Evolutionary conservation across 2,113 vertebrate genomes (phyloP).

Genomic region (Trachemys scripta): DNA sequence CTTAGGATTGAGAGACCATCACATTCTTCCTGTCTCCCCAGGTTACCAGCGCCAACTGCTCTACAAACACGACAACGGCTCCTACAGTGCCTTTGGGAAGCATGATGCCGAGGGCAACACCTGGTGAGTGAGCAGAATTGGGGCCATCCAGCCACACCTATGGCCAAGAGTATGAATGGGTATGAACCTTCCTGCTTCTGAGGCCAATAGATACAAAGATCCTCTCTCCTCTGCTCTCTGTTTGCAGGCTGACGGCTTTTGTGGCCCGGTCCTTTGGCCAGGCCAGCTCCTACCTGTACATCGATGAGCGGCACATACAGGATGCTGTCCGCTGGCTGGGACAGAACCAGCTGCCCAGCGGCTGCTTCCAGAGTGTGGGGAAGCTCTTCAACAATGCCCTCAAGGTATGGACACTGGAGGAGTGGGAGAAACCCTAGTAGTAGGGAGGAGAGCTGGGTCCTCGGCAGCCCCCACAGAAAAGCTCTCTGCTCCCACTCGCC

Average conservation of each 20-base stretch:
- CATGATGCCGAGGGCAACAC: conserved; percentile 78
- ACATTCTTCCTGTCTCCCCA: conserved; percentile 29
- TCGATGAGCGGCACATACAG: conserved; percentile 64
- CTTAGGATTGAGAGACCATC: neutral
- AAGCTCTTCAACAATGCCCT: conserved; percentile 84
- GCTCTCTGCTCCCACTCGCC: neutral
- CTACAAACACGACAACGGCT: conserved; percentile 79
- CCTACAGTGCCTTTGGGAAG: conserved; percentile 86
- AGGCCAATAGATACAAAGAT: neutral
- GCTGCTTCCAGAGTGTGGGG: conserved; percentile 83
- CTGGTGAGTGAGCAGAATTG: conserved; percentile 77
- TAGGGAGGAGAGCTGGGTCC: neutral
- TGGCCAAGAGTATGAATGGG: neutral
- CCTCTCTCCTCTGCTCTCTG: neutral
- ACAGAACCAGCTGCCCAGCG: conserved; percentile 69
- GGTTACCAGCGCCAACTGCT: conserved; percentile 87
- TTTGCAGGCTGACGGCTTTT: conserved; percentile 86
- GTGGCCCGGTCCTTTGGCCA: conserved; percentile 81
- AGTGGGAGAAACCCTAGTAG: neutral
- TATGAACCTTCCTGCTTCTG: neutral
- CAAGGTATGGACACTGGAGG: conserved; percentile 75
- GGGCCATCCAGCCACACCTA: neutral
- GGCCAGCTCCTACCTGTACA: conserved; percentile 76
- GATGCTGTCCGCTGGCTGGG: conserved; percentile 77
- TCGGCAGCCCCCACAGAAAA: neutral